Evolutionary conservation across 2,797 vertebrate species (phyloP), one percentile per base, ranked within the genome.

Genomic region (Macropodus opercularis): DNA sequence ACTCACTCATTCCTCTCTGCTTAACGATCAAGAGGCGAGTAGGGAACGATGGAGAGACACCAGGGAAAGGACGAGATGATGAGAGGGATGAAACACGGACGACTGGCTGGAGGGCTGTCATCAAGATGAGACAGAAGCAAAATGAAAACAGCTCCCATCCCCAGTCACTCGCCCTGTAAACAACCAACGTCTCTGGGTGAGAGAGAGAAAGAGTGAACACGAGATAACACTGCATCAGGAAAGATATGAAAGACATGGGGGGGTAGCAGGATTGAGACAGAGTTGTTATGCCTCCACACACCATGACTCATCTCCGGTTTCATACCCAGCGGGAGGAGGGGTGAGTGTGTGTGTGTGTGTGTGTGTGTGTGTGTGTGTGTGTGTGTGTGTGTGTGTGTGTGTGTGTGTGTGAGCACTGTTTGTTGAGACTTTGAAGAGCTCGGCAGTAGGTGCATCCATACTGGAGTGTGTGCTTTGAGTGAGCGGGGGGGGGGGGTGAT

Each of bases 231-330:
- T 67, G 66, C 65, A 77, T 82, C 55, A 77, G 72, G 60, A 69
- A 58, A 66, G 65, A 77, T 67, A 59, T 63, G 72, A 67, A 74
- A 64, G 61, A 75, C 32, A 19, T 52, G 44, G 53, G 24, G 26
- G 52, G 35, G 24, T 55, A 57, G 67, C 31, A 12, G 43, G 61
- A 67, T 26, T 44, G 72, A 58, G 65, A 47, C 55, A 54, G 66
- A 59, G 72, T 38, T 76, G 70, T 81, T 81, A 62, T 87, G 85
- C 80, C 83, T 81, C 75, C 85, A 87, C 84, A 86, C 85, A 80
- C 73, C 79, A 80, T 89, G 89, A 91, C 82, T 91, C 89, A 91
- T 91, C 86, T 89, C 79, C 58, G 63, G 79, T 84, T 85, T 84
- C 76, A 75, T 76, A 74, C 76, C 76, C 81, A 82, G 75, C 65